Evolutionary conservation across 2,113 vertebrate species (phyloP).

Genomic region (Neopipo cinnamomea): DNA sequence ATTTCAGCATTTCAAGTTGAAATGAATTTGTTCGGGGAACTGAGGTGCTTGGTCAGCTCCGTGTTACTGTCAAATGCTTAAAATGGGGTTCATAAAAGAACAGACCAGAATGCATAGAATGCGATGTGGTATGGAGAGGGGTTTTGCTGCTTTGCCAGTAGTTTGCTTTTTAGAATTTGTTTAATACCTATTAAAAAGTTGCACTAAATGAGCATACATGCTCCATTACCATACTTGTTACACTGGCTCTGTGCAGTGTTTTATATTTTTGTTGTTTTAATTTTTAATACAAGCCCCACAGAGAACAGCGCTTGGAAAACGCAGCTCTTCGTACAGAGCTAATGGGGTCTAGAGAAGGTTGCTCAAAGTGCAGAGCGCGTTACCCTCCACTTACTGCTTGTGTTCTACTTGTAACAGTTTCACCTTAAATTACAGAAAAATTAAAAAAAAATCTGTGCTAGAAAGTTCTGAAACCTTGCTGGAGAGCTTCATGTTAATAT

Average conservation of each 20-base stretch:
- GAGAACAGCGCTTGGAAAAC: background rate
- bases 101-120: background rate
- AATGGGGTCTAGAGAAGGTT: background rate
- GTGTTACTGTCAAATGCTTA: background rate
- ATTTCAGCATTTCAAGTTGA: background rate
- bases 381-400: background rate
- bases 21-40: background rate
- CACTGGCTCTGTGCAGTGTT: background rate
- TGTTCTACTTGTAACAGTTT: conserved; percentile 11
- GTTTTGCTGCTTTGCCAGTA: background rate
- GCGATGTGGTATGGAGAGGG: background rate
- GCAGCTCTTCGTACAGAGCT: background rate
- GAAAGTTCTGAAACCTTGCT: background rate
- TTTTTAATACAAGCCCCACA: background rate
- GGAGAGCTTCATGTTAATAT: conserved; percentile 33
- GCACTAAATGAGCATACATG: background rate
- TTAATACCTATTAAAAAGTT: background rate
- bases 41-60: background rate
- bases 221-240: background rate
- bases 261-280: background rate
- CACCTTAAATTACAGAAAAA: conserved; percentile 31
- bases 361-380: background rate
- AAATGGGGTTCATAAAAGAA: background rate
- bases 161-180: background rate
- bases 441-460: background rate